Evolutionary conservation across 2,797 vertebrate genomes (phyloP).

Genomic region (Gallinago solitaria): DNA sequence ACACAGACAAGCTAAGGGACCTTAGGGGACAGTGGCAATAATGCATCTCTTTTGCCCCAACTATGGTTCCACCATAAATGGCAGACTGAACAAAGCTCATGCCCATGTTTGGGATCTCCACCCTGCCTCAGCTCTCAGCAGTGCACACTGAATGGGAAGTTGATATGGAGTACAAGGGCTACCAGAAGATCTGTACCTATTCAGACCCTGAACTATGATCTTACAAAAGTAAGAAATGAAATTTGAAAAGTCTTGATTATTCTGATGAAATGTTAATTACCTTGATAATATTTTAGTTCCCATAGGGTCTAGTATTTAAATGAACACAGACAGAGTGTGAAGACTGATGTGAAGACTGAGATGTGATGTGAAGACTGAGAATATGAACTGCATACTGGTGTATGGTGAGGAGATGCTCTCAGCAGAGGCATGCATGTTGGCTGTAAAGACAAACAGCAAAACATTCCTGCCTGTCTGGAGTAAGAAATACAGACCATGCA

Average conservation of each 20-base stretch:
- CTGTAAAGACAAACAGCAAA: conserved; percentile 23
- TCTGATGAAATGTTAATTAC: not conserved
- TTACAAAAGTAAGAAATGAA: not conserved
- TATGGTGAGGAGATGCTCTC: not conserved
- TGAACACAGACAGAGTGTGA: not conserved
- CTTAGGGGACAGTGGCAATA: not conserved
- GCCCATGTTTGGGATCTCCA: not conserved
- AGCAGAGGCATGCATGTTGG: not conserved
- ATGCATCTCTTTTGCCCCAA: not conserved
- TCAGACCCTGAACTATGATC: not conserved
- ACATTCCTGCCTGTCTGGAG: conserved; percentile 61
- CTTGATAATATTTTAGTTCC: not conserved
- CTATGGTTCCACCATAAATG: not conserved
- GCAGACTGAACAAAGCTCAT: not conserved
- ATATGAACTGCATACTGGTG: not conserved
- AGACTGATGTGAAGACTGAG: not conserved
- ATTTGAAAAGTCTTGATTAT: not conserved
- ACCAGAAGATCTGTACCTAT: not conserved
- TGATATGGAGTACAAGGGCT: rapidly evolving
- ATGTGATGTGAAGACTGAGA: not conserved
- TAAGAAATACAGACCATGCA: not conserved
- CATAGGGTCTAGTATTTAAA: not conserved
- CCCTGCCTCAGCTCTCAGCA: not conserved
- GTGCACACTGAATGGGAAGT: not conserved
- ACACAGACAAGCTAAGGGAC: not conserved